Base-by-base conservation (phyloP, 2,888 invertebrate species). In the Drosophila engyochracea region DNA sequence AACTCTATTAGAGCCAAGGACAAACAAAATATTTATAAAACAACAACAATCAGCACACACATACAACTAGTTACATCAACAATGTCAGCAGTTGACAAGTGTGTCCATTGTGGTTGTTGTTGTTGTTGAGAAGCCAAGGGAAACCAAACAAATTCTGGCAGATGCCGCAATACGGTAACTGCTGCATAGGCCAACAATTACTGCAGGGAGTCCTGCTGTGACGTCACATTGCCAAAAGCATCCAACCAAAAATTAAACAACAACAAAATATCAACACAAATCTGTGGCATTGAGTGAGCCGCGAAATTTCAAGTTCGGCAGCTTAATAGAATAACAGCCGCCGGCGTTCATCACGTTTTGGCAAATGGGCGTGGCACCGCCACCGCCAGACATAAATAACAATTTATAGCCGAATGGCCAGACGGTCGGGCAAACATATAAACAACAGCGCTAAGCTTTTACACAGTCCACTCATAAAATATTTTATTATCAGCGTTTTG, bases 371-470 rank as follows among this genome's bases (percentile, higher is more conserved):
- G 73, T 70, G 80, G 52, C 67, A 51, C 19, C 47, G 51, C 79
- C 73, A 64, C 7, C 41, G 59, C 54, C 79, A 72, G 72, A 77
- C 84, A 83, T 79, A 83, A 83, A 83, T 83, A 74, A 81, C 72
- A 79, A 81, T 82, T 83, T 85, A 82, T 76, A 68, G 79, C 78
- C 80, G 61, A 74, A 65, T 58, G 74, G 70, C 76, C 79, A 83
- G 81, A 81, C 83, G 66, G 61, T 69, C 67, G 69, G 37, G 67
- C 80, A 84, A 81, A 83, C 77, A 83, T 75, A 83, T 70, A 77
- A 75, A 77, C 75, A 72, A 53, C 66, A 57, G 25, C 39, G 61
- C 58, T 70, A 69, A 81, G 70, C 70, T 68, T 63, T 67, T 57
- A 37, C 68, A 30, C 67, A 82, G 54, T 51, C 55, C 52, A 39